Percentiles rank a stretch among this genome's conserved stretches.
Evolutionary conservation across 1,140 invertebrate species (phyloP).

Genomic region (Lasioglossum albipes): DNA sequence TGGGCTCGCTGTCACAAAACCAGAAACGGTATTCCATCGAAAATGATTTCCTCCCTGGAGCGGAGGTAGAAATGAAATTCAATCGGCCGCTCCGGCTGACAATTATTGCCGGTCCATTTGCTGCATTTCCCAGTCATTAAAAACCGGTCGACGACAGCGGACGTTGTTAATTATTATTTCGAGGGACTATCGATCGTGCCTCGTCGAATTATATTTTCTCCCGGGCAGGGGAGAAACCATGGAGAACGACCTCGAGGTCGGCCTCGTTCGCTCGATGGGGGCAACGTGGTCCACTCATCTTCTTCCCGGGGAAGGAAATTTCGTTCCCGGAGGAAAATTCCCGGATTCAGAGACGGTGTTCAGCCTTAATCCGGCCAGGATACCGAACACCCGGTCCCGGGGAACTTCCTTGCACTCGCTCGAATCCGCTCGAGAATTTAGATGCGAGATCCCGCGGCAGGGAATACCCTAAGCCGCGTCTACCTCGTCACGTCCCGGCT

Average conservation of each 20-base stretch:
- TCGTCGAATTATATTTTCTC: background rate
- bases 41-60: background rate
- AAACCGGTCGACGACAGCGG: no score
- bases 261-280: background rate
- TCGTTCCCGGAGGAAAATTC: constrained; percentile 12
- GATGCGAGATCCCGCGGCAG: constrained; percentile 13
- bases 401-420: constrained; percentile 12
- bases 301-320: background rate
- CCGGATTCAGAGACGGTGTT: background rate
- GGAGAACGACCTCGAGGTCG: no score
- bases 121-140: background rate
- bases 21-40: background rate
- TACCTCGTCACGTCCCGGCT: constrained; percentile 14
- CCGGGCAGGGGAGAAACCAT: background rate
- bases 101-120: background rate
- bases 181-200: background rate
- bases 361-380: constrained; percentile 30
- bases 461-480: constrained; percentile 3
- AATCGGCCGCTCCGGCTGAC: background rate
- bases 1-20: no score
- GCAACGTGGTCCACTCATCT: background rate
- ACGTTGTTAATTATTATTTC: constrained; percentile 14
- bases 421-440: constrained; percentile 45
- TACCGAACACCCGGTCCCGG: constrained; percentile 3
- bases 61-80: background rate